phyloP scores from a whole-genome alignment of 2,113 vertebrate genomes.

The Prochilodus magdalenae region DNA sequence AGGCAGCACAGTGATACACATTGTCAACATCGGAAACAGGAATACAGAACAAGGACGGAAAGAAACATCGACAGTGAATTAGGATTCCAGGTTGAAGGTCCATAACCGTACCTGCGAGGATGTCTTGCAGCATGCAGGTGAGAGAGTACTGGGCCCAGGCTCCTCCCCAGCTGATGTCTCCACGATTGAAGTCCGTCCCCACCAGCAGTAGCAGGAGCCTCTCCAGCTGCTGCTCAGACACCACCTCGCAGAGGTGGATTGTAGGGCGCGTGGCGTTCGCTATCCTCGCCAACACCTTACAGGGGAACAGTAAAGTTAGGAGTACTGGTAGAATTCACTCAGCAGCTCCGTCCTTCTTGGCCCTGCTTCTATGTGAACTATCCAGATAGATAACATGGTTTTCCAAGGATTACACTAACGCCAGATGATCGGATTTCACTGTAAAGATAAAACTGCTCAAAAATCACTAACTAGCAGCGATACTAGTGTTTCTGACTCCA shows the following conservation, averaged over 20 bases:
- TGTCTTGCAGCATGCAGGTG: slow-evolving; percentile 98
- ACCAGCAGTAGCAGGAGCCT: slow-evolving; percentile 92
- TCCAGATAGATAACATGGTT: too few relatives aligned
- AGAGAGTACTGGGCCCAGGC: slow-evolving; percentile 99
- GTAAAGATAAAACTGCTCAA: too few relatives aligned
- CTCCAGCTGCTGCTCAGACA: slow-evolving; percentile 95
- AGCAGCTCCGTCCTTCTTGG: not conserved
- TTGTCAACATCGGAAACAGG: too few relatives aligned
- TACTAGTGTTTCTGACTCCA: too few relatives aligned
- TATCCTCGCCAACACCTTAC: slow-evolving; percentile 94
- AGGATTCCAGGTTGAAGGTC: too few relatives aligned
- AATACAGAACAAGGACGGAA: too few relatives aligned
- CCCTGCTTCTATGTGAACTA: not conserved
- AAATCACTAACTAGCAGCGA: too few relatives aligned
- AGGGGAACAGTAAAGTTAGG: not conserved
- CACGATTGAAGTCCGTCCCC: slow-evolving; percentile 97
- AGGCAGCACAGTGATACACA: too few relatives aligned
- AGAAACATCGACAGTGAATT: too few relatives aligned
- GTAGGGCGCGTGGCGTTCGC: slow-evolving; percentile 96
- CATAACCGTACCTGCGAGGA: slow-evolving; percentile 88
- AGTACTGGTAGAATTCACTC: not conserved
- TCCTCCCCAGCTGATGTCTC: slow-evolving; percentile 98
- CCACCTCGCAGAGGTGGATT: slow-evolving; percentile 97
- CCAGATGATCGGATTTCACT: too few relatives aligned
- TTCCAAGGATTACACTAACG: too few relatives aligned